A percentile compares a stretch with the other conserved stretches of the same genome.
phyloP scores from a whole-genome alignment of 2,797 vertebrate genomes.

The Onychomys leucogaster region DNA sequence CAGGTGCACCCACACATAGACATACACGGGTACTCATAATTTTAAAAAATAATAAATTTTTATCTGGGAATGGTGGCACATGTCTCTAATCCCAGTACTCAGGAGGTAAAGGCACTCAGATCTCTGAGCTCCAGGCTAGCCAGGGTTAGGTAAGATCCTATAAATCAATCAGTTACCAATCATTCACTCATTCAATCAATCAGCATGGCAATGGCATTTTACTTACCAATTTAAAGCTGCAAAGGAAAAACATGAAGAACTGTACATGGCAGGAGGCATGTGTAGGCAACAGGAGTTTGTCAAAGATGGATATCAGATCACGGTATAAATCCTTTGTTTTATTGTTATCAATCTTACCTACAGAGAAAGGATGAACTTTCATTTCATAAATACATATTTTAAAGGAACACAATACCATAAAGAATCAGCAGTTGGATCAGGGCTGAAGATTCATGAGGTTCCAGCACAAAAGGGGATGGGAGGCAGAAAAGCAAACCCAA shows the following conservation, averaged over 20 bases:
- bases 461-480: neutral
- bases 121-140: neutral
- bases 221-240: constrained; percentile 97
- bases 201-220: neutral
- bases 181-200: neutral
- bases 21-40: neutral
- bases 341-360: constrained; percentile 91
- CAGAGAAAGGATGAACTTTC: constrained; percentile 55
- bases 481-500: neutral
- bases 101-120: neutral
- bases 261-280: constrained; percentile 96
- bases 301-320: constrained; percentile 93
- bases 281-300: constrained; percentile 96
- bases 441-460: neutral
- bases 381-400: constrained; percentile 17
- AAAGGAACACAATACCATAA: neutral
- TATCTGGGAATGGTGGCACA: neutral
- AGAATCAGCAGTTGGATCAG: neutral
- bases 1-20: too few species aligned
- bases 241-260: constrained; percentile 95
- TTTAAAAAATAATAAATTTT: neutral
- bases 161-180: neutral
- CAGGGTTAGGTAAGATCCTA: neutral
- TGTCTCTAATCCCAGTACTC: neutral
- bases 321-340: constrained; percentile 94